Base-by-base conservation (phyloP, 2,113 vertebrate species). In the Thinocorus orbignyianus region DNA sequence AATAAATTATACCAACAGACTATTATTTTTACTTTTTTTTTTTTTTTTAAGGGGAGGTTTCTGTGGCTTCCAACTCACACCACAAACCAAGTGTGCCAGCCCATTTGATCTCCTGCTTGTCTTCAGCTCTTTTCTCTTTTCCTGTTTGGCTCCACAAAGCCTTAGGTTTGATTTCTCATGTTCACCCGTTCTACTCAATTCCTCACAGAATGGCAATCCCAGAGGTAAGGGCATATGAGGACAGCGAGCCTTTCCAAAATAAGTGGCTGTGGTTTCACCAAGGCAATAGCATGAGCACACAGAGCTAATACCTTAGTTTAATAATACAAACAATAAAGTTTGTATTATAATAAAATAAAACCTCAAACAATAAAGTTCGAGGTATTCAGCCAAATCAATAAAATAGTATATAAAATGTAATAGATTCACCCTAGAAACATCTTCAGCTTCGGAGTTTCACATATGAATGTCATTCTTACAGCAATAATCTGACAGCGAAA, bases 341-440 rank as follows among this genome's bases (percentile, higher is more conserved):
- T 97, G n/a, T n/a, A n/a, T n/a, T n/a, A n/a, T n/a, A n/a, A n/a
- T n/a, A n/a, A n/a, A n/a, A n/a, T n/a, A n/a, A n/a, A n/a, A n/a
- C n/a, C n/a, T n/a, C 88, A 88, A 73, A 93, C 74, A 87, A 82
- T 39, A 95, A 94, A 95, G 97, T 97, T 98, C 97, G 30, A 90
- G 88, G 23, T 18, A 28, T 54, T 88, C 69, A 35, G 44, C 42
- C 77, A 66, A 71, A 91, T 80, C 87, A 87, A 73, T 55, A 85
- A 82, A 35, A 79, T 31, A 90, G 25, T 14, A 88, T 15, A 44
- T 65, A 71, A 88, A 89, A 78, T 70, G 44, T 19, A 85, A 85
- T 0, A 92, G 62, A 81, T 90, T 41, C 17, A 66, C 41, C 23
- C 55, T 57, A 46, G 60, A 83, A 13, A 62, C 25, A 31, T n/a